phyloP scores from a whole-genome alignment of 1,140 invertebrate genomes.

The Asobara japonica region DNA sequence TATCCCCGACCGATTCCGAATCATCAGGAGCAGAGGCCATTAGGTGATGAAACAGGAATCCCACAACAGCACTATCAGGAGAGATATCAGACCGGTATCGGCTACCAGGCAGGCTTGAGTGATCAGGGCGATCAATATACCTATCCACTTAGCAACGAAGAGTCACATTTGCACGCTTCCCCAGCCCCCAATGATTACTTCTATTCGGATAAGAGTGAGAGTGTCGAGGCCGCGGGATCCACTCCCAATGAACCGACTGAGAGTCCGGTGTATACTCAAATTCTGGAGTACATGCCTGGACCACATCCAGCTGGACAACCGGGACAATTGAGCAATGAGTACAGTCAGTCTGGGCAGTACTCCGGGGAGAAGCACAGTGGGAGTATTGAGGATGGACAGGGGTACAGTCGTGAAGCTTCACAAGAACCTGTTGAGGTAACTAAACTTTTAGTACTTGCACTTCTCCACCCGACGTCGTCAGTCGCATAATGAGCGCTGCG shows the following conservation, averaged over 20 bases:
- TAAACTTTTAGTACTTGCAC: no score
- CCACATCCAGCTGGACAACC: background rate
- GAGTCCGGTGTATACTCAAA: constrained; percentile 20
- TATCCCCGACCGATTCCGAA: constrained; percentile 33
- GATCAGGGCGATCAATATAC: constrained; percentile 54
- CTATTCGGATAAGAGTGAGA: constrained; percentile 48
- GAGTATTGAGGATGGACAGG: constrained; percentile 16
- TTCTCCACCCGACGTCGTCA: no score
- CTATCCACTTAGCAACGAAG: constrained; percentile 48
- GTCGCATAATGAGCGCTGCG: no score
- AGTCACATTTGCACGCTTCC: constrained; percentile 27
- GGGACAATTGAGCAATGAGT: background rate
- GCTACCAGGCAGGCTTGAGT: constrained; percentile 42
- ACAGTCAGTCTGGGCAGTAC: background rate
- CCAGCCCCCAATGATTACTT: constrained; percentile 43
- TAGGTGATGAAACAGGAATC: background rate
- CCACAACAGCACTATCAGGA: constrained; percentile 29
- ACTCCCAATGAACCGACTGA: constrained; percentile 11
- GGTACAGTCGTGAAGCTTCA: constrained; percentile 26
- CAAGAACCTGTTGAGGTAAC: constrained; percentile 10
- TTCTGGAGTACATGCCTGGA: constrained; percentile 28
- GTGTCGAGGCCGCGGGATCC: constrained; percentile 35
- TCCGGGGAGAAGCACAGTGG: constrained; percentile 14
- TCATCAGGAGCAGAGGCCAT: background rate
- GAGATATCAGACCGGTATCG: constrained; percentile 34